Conservation (phyloP, 2,888 invertebrate genomes). For the Chloromyia formosa region DNA sequence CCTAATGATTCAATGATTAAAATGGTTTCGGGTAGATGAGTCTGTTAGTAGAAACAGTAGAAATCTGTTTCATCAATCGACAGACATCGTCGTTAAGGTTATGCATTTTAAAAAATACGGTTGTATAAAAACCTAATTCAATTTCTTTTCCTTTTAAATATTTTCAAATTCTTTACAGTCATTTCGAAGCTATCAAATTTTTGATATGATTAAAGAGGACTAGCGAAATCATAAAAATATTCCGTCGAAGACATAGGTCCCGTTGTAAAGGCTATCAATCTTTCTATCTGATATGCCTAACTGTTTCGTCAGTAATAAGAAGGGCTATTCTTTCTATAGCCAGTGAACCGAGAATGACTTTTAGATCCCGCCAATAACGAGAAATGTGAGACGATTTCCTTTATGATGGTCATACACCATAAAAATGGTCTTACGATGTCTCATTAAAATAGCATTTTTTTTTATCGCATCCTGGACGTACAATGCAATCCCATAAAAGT, state of each 20-base stretch:
- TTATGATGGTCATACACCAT: conserved; percentile 21
- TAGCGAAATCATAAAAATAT: not conserved
- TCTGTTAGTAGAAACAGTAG: no score
- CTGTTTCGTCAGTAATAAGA: no score
- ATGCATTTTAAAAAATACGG: no score
- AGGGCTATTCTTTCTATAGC: not conserved
- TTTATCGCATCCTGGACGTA: not conserved
- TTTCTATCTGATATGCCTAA: no score
- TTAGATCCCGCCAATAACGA: not conserved
- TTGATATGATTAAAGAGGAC: not conserved
- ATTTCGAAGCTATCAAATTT: not conserved
- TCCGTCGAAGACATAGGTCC: not conserved
- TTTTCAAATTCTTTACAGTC: no score
- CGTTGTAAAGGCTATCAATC: no score
- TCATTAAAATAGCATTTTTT: conserved; percentile 29
- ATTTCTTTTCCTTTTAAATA: no score
- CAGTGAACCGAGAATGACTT: not conserved
- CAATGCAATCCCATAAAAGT: conserved; percentile 1
- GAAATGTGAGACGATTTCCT: conserved; percentile 24
- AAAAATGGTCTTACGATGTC: conserved; percentile 10
- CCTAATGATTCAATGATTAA: no score
- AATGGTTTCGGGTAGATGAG: no score
- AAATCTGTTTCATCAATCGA: no score
- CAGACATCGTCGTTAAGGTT: no score
- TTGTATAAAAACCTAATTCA: no score